phyloP scores from a whole-genome alignment of 2,888 invertebrate species.

The Dromius quadrimaculatus region DNA sequence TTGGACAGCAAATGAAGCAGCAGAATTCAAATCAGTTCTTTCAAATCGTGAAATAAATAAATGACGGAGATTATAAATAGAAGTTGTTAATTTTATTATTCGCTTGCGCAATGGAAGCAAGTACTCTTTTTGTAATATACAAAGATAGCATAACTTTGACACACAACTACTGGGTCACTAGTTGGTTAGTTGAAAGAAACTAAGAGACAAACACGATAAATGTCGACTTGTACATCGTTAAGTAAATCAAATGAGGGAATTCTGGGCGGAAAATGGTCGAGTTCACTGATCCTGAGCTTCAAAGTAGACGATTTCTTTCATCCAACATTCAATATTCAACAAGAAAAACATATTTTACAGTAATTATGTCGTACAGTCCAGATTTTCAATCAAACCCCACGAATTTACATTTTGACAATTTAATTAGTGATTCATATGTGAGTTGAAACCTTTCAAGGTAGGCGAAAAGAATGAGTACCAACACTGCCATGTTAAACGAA shows the following conservation, averaged over 20 bases:
- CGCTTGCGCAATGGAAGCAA: constrained; percentile 7
- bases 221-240: constrained; percentile 24
- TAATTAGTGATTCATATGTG: no score
- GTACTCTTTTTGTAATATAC: constrained; percentile 15
- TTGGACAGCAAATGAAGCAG: constrained; percentile 23
- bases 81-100: constrained; percentile 14
- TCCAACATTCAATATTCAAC: constrained; percentile 7
- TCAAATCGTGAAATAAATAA: constrained; percentile 14
- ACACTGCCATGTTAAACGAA: no score
- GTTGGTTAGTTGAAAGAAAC: constrained; percentile 17
- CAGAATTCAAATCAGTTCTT: constrained; percentile 32
- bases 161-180: constrained; percentile 20
- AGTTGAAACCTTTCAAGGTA: no score
- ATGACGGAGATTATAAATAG: constrained; percentile 3
- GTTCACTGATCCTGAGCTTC: constrained; percentile 23
- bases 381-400: no score
- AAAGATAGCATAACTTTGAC: constrained; percentile 15
- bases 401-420: no score
- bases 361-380: no score
- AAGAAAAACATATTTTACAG: no score
- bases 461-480: no score
- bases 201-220: constrained; percentile 21
- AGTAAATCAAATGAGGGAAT: constrained; percentile 31
- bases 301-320: constrained; percentile 25
- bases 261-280: constrained; percentile 20